These are phyloP conservation scores for Apamea sordens DNA, from an alignment of 2,888 invertebrate genomes.

Conservation along the genomic window DNA sequence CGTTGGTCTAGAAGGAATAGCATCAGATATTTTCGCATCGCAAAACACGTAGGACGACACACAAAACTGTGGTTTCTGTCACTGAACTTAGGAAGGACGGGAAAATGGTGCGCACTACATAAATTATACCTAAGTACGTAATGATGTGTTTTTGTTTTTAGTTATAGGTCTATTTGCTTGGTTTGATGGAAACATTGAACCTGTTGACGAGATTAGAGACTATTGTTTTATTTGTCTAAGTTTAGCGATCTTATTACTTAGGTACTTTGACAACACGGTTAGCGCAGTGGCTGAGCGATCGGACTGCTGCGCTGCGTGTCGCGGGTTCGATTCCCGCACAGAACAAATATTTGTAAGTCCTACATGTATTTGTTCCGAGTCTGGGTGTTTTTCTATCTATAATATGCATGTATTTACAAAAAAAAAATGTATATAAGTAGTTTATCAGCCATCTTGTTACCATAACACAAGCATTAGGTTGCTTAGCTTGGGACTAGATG, in stretches of 20 bases:
- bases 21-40: slow-evolving; percentile 25
- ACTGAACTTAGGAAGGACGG: slow-evolving; percentile 55
- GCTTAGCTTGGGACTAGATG: too few relatives aligned
- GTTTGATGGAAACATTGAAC: neutral
- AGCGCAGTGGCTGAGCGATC: too few relatives aligned
- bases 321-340: too few relatives aligned
- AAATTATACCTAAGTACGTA: neutral
- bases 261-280: too few relatives aligned
- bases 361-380: too few relatives aligned
- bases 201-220: slow-evolving; percentile 1
- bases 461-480: too few relatives aligned
- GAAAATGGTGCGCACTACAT: slow-evolving; percentile 40
- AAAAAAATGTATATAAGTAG: too few relatives aligned
- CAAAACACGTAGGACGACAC: slow-evolving; percentile 2
- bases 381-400: too few relatives aligned
- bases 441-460: too few relatives aligned
- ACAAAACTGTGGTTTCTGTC: slow-evolving; percentile 45
- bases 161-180: neutral
- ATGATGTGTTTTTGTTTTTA: slow-evolving; percentile 38
- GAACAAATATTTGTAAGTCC: too few relatives aligned
- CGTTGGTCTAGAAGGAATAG: neutral
- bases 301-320: too few relatives aligned
- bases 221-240: neutral
- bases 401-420: too few relatives aligned
- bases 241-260: neutral